These are phyloP conservation scores for Leptinotarsa peninsularis DNA, from an alignment of 2,888 invertebrate genomes.

Conservation along the genomic window DNA sequence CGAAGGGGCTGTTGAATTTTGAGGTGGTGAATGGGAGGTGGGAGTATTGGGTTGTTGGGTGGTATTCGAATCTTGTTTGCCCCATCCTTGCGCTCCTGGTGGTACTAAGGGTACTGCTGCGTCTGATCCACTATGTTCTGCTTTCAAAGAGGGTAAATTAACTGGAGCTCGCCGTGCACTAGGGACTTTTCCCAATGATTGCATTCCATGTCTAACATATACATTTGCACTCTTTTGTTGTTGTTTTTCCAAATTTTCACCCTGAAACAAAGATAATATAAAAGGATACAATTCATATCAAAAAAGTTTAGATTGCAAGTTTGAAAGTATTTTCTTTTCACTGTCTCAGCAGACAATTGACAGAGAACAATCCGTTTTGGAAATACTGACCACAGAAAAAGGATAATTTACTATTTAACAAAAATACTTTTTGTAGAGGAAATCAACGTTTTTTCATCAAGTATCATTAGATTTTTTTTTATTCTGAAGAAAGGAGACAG, in stretches of 20 bases:
- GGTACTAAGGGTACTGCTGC: constrained; percentile 83
- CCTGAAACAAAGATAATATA: constrained; percentile 67
- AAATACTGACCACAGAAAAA: no score
- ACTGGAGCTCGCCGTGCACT: constrained; percentile 98
- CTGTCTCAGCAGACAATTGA: no score
- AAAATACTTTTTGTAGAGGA: no score
- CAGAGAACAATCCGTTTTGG: no score
- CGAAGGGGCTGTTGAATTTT: constrained; percentile 49
- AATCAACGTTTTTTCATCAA: no score
- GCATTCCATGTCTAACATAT: constrained; percentile 98
- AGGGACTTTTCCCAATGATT: constrained; percentile 99
- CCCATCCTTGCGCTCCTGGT: constrained; percentile 85
- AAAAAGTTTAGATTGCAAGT: no score
- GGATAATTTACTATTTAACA: no score
- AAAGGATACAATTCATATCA: neutral
- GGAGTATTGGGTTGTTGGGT: constrained; percentile 57
- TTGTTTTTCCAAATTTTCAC: constrained; percentile 88
- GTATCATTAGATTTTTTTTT: no score
- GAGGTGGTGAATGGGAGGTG: constrained; percentile 49
- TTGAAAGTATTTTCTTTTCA: no score
- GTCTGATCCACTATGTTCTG: constrained; percentile 87
- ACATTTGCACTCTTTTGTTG: constrained; percentile 90
- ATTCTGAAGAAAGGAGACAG: no score
- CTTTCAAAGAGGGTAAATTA: constrained; percentile 98
- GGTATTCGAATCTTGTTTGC: constrained; percentile 67